A percentile compares a stretch with the other conserved stretches of the same genome.
These are phyloP conservation scores for Onychomys arenicola DNA, from an alignment of 2,797 vertebrate species.

Conservation along the genomic window DNA sequence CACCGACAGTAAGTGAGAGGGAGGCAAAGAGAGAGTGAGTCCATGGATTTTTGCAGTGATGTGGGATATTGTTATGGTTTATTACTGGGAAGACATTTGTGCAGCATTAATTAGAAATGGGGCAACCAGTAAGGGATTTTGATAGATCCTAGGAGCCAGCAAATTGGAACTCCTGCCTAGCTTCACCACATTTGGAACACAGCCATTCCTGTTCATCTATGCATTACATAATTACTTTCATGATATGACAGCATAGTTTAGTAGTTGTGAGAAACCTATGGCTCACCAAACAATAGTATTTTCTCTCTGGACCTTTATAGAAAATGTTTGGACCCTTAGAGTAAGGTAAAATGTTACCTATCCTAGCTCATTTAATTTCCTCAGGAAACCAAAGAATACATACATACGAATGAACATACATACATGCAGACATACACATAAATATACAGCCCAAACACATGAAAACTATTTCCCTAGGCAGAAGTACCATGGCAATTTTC, in stretches of 20 bases:
- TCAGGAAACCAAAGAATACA: conserved; percentile 1
- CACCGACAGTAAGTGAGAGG: neutral
- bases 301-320: neutral
- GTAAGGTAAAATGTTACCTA: conserved; percentile 42
- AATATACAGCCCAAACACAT: conserved; percentile 21
- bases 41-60: neutral
- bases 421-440: neutral
- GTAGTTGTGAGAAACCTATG: neutral
- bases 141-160: neutral
- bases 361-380: conserved; percentile 33
- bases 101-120: conserved; percentile 17
- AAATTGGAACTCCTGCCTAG: neutral
- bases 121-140: conserved; percentile 15
- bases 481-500: conserved; percentile 1
- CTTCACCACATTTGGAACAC: conserved; percentile 41
- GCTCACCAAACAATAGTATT: conserved; percentile 6
- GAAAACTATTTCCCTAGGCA: conserved; percentile 3
- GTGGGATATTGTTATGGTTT: neutral
- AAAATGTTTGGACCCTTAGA: neutral
- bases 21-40: neutral
- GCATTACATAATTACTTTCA: neutral
- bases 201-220: neutral
- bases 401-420: neutral
- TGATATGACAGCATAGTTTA: neutral
- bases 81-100: conserved; percentile 19